Conservation (phyloP, 1,140 invertebrate genomes). For the Antheraea mylitta region DNA sequence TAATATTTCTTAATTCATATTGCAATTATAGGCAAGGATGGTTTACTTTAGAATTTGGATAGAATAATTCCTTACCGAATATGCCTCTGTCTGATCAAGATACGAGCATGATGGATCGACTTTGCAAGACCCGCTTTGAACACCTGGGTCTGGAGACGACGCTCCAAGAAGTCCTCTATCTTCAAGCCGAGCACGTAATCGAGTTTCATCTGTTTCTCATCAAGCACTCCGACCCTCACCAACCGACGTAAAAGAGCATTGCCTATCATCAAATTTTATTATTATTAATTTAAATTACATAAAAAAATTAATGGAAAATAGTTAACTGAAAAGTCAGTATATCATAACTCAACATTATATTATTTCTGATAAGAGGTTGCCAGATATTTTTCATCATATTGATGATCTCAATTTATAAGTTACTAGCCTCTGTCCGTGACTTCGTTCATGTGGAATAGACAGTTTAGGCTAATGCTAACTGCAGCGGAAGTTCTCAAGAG, state of each 20-base stretch:
- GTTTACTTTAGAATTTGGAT: no score
- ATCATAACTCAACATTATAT: slow-evolving; percentile 55
- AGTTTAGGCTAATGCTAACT: no score
- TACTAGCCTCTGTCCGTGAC: no score
- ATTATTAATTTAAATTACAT: no score
- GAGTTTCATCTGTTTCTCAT: slow-evolving; percentile 99
- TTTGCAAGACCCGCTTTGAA: slow-evolving; percentile 99
- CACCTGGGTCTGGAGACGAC: slow-evolving; percentile 99
- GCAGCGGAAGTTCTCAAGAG: no score
- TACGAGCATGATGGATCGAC: slow-evolving; percentile 99
- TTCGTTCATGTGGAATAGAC: no score
- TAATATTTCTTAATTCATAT: no score
- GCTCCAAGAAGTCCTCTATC: slow-evolving; percentile 99
- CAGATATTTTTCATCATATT: slow-evolving; percentile 75
- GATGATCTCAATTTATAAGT: no score
- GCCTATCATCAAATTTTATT: slow-evolving; percentile 81
- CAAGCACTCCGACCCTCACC: slow-evolving; percentile 98
- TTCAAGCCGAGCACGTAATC: slow-evolving; percentile 99
- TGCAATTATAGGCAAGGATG: no score
- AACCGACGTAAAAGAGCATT: slow-evolving; percentile 98
- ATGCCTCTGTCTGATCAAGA: slow-evolving; percentile 98
- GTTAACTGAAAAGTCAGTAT: slow-evolving; percentile 4
- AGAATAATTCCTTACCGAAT: slow-evolving; percentile 89
- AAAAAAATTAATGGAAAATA: not conserved
- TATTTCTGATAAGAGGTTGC: slow-evolving; percentile 88